A percentile compares a stretch with the other conserved stretches of the same genome.
Conservation (phyloP, 1,140 invertebrate genomes). For the Hormaphis cornu region DNA sequence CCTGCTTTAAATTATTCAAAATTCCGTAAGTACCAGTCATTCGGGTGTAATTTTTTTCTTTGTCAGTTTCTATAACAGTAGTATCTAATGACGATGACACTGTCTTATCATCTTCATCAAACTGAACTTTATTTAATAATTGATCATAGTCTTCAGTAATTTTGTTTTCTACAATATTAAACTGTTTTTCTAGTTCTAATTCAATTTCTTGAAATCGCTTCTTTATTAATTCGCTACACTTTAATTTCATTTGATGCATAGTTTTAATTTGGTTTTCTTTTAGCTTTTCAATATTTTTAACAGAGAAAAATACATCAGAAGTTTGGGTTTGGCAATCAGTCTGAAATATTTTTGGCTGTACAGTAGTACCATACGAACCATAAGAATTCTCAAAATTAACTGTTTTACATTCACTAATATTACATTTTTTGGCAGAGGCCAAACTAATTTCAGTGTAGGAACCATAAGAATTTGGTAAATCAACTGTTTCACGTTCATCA, state of each 20-base stretch:
- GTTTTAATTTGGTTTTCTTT: background rate
- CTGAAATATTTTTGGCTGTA: background rate
- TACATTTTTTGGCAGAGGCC: background rate
- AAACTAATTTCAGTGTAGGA: background rate
- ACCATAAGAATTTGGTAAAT: background rate
- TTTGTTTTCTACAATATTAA: background rate
- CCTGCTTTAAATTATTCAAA: conserved; percentile 15
- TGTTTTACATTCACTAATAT: background rate
- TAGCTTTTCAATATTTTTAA: background rate
- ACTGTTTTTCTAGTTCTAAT: conserved; percentile 22
- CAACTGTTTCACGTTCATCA: background rate
- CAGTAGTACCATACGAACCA: background rate
- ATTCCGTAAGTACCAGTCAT: conserved; percentile 24
- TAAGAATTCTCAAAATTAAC: background rate
- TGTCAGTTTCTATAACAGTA: background rate
- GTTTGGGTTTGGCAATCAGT: background rate
- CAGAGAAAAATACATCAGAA: background rate
- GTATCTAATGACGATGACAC: background rate
- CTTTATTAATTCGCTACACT: conserved; percentile 12
- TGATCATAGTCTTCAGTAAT: conserved; percentile 16
- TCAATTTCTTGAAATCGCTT: conserved; percentile 14
- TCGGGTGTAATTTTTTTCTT: conserved; percentile 22
- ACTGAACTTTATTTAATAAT: background rate
- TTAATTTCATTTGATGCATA: background rate
- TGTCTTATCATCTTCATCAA: background rate